A percentile compares a stretch with the other conserved stretches of the same genome.
Conservation (phyloP, 2,888 invertebrate species). For the Chouioia cunea region DNA sequence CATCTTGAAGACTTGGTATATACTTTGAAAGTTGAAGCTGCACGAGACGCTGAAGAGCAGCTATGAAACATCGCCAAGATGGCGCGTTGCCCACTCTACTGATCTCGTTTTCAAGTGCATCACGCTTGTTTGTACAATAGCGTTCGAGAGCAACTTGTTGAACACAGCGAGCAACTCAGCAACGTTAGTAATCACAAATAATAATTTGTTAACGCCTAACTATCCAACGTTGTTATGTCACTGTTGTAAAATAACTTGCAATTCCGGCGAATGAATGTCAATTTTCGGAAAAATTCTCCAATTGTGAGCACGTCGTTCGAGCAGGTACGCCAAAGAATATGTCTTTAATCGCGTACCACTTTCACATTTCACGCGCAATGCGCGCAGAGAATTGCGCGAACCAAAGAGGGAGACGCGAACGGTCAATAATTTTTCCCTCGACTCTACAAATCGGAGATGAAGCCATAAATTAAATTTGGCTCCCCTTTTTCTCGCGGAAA, state of each 20-base stretch:
- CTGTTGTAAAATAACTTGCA: no score
- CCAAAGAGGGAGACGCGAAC: background rate
- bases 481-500: slow-evolving; percentile 7
- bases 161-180: slow-evolving; percentile 8
- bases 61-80: slow-evolving; percentile 35
- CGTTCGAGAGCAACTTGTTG: slow-evolving; percentile 25
- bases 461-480: slow-evolving; percentile 51
- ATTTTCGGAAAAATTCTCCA: no score
- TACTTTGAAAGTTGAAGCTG: slow-evolving; percentile 1
- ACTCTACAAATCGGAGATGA: slow-evolving; percentile 47
- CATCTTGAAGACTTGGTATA: background rate
- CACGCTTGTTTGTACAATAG: background rate
- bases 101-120: slow-evolving; percentile 33
- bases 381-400: no score
- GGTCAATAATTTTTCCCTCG: background rate
- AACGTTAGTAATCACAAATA: background rate
- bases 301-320: no score
- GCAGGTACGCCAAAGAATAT: no score
- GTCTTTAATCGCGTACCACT: no score
- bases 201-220: no score
- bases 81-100: slow-evolving; percentile 34
- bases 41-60: slow-evolving; percentile 13
- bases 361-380: no score
- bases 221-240: no score
- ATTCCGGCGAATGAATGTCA: no score